These are phyloP conservation scores for Larimichthys crocea DNA, from an alignment of 2,113 vertebrate genomes.

Conservation along the genomic window DNA sequence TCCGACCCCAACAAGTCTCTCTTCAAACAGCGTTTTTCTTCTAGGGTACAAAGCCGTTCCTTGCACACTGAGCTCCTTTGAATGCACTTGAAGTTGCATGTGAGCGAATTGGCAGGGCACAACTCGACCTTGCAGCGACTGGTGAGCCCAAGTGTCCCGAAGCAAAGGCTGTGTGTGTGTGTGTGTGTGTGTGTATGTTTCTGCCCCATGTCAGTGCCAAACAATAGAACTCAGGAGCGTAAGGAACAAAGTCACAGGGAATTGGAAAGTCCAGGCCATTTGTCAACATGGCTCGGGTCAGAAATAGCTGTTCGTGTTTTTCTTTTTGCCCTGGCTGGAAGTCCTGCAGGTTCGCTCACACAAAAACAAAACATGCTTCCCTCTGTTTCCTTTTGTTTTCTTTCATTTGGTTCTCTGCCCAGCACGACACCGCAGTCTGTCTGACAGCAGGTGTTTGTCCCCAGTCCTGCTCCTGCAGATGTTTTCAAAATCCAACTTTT, in stretches of 20 bases:
- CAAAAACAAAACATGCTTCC: constrained; percentile 38
- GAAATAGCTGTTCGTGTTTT: constrained; percentile 56
- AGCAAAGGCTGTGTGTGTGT: background rate
- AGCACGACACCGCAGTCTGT: background rate
- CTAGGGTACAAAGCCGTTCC: constrained; percentile 6
- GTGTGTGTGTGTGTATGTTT: background rate
- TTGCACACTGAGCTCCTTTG: constrained; percentile 15
- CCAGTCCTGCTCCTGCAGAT: constrained; percentile 14
- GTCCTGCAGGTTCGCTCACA: constrained; percentile 57
- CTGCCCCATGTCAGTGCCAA: constrained; percentile 9
- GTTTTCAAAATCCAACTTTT: constrained; percentile 11
- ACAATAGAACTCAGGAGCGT: constrained; percentile 45
- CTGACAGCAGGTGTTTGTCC: constrained; percentile 52
- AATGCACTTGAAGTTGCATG: constrained; percentile 31
- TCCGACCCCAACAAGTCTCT: constrained; percentile 30
- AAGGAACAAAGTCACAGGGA: constrained; percentile 45
- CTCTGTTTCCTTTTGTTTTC: constrained; percentile 51
- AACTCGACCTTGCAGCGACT: constrained; percentile 9
- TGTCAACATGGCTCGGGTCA: constrained; percentile 48
- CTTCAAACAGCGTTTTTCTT: constrained; percentile 13
- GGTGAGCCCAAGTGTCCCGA: constrained; percentile 33
- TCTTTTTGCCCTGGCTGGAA: constrained; percentile 39
- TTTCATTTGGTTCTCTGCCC: constrained; percentile 6
- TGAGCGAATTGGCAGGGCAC: constrained; percentile 5
- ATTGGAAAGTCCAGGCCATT: constrained; percentile 59